Evolutionary conservation across 2,797 vertebrate species (phyloP).

Genomic region (Ctenosaura bakeri): DNA sequence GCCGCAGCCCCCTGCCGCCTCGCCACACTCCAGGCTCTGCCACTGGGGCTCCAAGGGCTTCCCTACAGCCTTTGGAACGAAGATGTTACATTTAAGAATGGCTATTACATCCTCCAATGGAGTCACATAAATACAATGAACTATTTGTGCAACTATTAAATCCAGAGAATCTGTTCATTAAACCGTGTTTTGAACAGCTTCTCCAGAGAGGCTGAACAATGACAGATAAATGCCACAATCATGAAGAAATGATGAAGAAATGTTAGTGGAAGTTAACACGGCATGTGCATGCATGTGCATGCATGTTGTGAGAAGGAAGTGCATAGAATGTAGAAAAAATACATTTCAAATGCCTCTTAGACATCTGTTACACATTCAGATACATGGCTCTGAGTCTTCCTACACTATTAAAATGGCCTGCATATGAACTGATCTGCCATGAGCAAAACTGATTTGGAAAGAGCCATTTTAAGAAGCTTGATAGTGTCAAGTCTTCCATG

Average conservation of each 20-base stretch:
- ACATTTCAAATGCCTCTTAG: slow-evolving; percentile 78
- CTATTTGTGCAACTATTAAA: slow-evolving; percentile 65
- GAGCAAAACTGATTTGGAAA: slow-evolving; percentile 80
- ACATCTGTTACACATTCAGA: slow-evolving; percentile 76
- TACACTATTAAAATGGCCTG: slow-evolving; percentile 71
- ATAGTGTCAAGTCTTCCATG: slow-evolving; percentile 69
- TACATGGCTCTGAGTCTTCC: slow-evolving; percentile 68
- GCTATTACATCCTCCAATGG: slow-evolving; percentile 69
- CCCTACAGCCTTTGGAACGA: slow-evolving; percentile 65
- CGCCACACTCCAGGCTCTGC: no score
- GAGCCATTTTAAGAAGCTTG: slow-evolving; percentile 72
- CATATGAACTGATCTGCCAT: slow-evolving; percentile 77
- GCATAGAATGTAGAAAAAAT: slow-evolving; percentile 69
- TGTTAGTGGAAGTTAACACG: slow-evolving; percentile 78
- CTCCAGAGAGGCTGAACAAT: slow-evolving; percentile 59
- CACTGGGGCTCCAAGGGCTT: slow-evolving; percentile 45
- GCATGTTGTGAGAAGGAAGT: slow-evolving; percentile 65
- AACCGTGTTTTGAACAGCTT: slow-evolving; percentile 73
- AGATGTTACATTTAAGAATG: slow-evolving; percentile 70
- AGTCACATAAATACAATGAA: slow-evolving; percentile 73
- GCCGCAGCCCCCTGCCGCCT: no score
- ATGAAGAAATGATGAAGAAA: slow-evolving; percentile 57
- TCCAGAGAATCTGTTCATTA: slow-evolving; percentile 65
- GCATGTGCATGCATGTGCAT: slow-evolving; percentile 68
- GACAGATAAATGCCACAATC: no score